phyloP scores from a whole-genome alignment of 37 sponge, comb jelly and placozoan species.

The Bolinopsis microptera region DNA sequence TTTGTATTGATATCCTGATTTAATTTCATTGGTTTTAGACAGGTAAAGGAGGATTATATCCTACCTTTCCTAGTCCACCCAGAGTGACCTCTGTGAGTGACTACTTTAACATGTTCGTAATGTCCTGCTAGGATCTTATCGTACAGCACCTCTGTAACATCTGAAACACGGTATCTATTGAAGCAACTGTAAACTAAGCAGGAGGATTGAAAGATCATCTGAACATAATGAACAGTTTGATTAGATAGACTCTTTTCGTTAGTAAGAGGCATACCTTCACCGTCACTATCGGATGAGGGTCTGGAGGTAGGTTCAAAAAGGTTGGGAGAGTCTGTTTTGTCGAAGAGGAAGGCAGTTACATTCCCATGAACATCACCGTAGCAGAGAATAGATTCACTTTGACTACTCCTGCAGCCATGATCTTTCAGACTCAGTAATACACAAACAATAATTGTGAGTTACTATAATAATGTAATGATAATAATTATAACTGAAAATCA shows the following conservation, averaged over 20 bases:
- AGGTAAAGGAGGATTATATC: too few species aligned
- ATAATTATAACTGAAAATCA: too few species aligned
- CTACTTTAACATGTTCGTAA: constrained; percentile 61
- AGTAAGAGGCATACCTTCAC: background rate
- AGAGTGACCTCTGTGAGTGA: constrained; percentile 56
- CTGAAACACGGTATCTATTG: constrained; percentile 19
- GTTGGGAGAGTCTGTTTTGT: constrained; percentile 56
- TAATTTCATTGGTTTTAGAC: too few species aligned
- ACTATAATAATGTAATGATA: too few species aligned
- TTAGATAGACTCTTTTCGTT: too few species aligned
- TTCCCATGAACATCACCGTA: constrained; percentile 65
- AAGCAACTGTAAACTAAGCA: too few species aligned
- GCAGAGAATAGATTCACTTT: constrained; percentile 37
- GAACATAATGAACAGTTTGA: too few species aligned
- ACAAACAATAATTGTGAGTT: too few species aligned
- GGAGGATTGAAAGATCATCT: too few species aligned
- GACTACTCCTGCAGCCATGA: constrained; percentile 44
- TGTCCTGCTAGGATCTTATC: constrained; percentile 50
- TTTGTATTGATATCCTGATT: too few species aligned
- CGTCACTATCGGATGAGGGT: background rate
- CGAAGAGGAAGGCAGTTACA: constrained; percentile 56
- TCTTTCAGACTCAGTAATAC: too few species aligned
- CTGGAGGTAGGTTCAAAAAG: constrained; percentile 19
- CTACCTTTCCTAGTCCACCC: constrained; percentile 59
- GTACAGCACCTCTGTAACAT: constrained; percentile 51